Conservation (phyloP, 2,797 vertebrate genomes). For the Peromyscus nudipes region DNA sequence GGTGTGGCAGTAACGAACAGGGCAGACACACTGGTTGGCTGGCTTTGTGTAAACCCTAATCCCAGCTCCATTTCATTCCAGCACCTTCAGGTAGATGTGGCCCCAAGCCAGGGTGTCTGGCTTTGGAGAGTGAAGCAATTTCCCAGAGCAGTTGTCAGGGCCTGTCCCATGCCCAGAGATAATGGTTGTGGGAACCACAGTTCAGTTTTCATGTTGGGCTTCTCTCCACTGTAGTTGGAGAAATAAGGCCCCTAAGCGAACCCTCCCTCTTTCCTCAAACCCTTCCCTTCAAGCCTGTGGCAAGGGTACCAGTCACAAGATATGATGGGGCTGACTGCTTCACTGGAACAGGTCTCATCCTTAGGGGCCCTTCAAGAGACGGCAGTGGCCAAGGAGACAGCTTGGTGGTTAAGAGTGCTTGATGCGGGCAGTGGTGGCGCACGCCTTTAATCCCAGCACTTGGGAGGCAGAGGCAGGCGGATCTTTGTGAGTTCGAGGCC, state of each 20-base stretch:
- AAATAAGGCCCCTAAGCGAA: rapidly evolving
- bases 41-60: neutral
- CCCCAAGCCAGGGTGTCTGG: neutral
- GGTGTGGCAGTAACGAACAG: rapidly evolving
- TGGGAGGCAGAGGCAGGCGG: too few relatives aligned
- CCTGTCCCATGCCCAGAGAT: neutral
- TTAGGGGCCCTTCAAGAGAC: neutral
- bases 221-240: neutral
- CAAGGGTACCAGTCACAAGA: neutral
- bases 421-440: too few relatives aligned
- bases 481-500: too few relatives aligned
- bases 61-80: neutral
- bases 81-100: neutral
- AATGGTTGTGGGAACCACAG: neutral
- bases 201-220: neutral
- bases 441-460: too few relatives aligned
- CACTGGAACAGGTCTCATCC: neutral
- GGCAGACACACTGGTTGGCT: neutral
- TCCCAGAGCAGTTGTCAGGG: neutral
- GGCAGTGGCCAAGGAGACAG: neutral
- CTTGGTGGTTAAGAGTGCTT: neutral
- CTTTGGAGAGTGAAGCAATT: neutral
- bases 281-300: neutral
- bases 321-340: neutral
- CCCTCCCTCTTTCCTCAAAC: neutral